Base-by-base conservation (phyloP, 2,797 vertebrate genomes). In the Mallotus villosus region DNA sequence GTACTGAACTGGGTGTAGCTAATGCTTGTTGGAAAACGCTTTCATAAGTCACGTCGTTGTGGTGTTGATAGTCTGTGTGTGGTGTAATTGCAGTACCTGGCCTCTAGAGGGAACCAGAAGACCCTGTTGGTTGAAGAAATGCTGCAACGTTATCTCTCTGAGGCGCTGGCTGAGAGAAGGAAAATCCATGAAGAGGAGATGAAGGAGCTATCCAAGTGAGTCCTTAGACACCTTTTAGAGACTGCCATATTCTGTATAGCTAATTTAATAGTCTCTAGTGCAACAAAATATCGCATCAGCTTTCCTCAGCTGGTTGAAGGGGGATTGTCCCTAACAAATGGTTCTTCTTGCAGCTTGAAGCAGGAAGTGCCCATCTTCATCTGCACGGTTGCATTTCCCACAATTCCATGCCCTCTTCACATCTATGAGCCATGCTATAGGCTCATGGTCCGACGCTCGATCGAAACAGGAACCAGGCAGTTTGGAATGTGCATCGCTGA, bases 331-430 rank as follows among this genome's bases (percentile, higher is more conserved):
- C 24, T 34, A 34, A 34, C 32, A 34, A 34, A 34, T 34, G 32
- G 32, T 17, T 21, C 53, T 3, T 70, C 0, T 80, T 85, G 1
- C 82, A 98, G 96, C 85, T 88, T 98, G 86, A 97, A 95, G 88
- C 95, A 96, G 93, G 97, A 97, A 87, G 96, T 98, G 86, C 97
- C 97, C 80, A 95, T 98, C 91, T 98, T 98, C 11, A 94, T 98
- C 74, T 97, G 96, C 77, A 96, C 96, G 61, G 95, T 96, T 95
- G 95, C 97, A 78, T 97, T 98, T 86, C 96, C 97, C 85, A 96
- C 96, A 12, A 94, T 98, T 84, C 94, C 95, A 34, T 98, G 96
- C 81, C 96, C 94, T 0, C 93, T 97, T 82, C 96, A 97, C 1
- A 93, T 97, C 59, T 98, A 96, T 41, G 97, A 98, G 86, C 96